These are phyloP conservation scores for Grammomys dolichurus DNA, from an alignment of 2,113 vertebrate genomes.

Conservation along the genomic window DNA sequence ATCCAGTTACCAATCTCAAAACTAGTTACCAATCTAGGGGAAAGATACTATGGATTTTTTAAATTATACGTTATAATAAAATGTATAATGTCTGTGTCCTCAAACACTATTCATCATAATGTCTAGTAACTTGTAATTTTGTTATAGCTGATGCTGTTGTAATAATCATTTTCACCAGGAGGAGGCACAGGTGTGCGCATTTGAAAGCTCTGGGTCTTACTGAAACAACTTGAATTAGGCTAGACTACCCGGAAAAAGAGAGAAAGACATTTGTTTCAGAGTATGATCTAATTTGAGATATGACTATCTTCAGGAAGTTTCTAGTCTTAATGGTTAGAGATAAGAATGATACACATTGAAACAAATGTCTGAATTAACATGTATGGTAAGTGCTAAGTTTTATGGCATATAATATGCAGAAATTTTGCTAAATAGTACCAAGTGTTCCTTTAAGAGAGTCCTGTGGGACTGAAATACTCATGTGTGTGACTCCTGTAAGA, in stretches of 20 bases:
- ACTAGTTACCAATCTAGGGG: conserved; percentile 7
- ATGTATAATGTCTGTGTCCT: background rate
- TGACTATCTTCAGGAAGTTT: conserved; percentile 32
- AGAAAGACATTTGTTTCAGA: background rate
- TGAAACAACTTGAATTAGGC: background rate
- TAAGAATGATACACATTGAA: background rate
- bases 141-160: background rate
- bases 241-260: background rate
- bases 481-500: background rate
- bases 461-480: background rate
- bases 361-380: background rate
- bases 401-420: background rate
- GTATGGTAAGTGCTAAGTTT: background rate
- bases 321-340: background rate
- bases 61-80: conserved; percentile 29
- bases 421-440: conserved; percentile 8
- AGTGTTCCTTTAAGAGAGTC: background rate
- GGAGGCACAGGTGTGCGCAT: background rate
- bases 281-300: background rate
- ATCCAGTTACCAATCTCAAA: background rate
- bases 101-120: conserved; percentile 18
- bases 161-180: conserved; percentile 46
- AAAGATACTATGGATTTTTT: background rate
- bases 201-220: background rate
- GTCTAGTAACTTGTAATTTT: conserved; percentile 43